Evolutionary conservation across 2,888 invertebrate genomes (phyloP), one percentile per base, ranked within the genome.

Genomic region (Anodontia alba): DNA sequence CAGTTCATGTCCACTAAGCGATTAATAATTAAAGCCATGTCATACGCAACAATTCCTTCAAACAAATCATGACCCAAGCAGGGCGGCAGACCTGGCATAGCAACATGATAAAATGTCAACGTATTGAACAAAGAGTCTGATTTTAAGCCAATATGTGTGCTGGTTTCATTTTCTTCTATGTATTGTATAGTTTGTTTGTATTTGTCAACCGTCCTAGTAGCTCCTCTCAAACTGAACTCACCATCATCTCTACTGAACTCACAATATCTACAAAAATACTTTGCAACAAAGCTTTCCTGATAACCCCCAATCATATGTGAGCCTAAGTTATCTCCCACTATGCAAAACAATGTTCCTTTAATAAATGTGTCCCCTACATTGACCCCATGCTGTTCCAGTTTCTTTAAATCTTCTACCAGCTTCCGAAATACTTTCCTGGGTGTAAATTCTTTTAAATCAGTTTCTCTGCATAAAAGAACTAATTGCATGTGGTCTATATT

Each of bases 31-130:
- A 80, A 42, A 31, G 69, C 66, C 76, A 83, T 67, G 54, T 83
- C 83, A 76, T 78, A 80, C 0, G 69, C 38, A 20, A 83, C 78
- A 26, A 83, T 36, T 17, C 80, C 80, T 73, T 80, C 83, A 78
- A 80, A 78, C 20, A 78, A 46, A 26, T 75, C 75, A 67, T 74
- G 78, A 12, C 75, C 78, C 20, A 75, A 51, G 66, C 76, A 80
- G 23, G 83, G 80, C n/a, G 79, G 76, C 23, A 78, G 29, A 8
- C 80, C 77, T 29, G 80, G 77, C 7, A 26, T 43, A 23, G 72
- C 31, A n/a, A 83, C 83, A 83, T 80, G 83, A 68, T 62, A 83
- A 46, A 72, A 67, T 29, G 42, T 23, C 20, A 81, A 57, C 17
- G 26, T 49, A 71, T 81, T 81, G 46, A 81, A 81, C 0, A 57